These are phyloP conservation scores for Lithosia quadra DNA, from an alignment of 2,888 invertebrate species.

Conservation along the genomic window DNA sequence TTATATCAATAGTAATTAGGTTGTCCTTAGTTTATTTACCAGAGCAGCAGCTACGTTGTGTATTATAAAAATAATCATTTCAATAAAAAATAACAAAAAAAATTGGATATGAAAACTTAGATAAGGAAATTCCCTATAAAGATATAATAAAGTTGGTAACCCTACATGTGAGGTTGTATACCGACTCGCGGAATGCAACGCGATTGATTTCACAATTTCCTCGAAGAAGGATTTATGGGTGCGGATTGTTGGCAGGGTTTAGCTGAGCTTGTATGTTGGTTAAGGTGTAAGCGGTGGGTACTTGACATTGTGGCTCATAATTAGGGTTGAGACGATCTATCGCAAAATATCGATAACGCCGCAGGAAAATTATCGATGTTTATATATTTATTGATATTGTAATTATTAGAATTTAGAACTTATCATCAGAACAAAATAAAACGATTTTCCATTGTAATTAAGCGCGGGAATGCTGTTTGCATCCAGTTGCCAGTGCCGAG, in stretches of 20 bases:
- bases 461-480: no score
- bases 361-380: neutral
- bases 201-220: slow-evolving; percentile 51
- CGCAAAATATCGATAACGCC: neutral
- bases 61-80: no score
- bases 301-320: neutral
- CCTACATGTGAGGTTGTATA: slow-evolving; percentile 9
- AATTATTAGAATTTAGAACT: no score
- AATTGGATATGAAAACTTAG: neutral
- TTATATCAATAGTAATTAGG: no score
- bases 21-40: no score
- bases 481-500: no score
- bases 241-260: slow-evolving; percentile 9
- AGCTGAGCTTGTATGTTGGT: slow-evolving; percentile 15
- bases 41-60: no score
- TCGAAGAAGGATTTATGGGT: slow-evolving; percentile 43
- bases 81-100: no score
- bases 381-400: neutral
- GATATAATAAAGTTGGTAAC: neutral
- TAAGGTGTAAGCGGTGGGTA: neutral
- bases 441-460: no score
- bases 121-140: neutral
- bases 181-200: slow-evolving; percentile 36
- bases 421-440: no score
- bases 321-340: neutral